Conservation (phyloP, 2,888 invertebrate species). For the Zonitis immaculata region DNA sequence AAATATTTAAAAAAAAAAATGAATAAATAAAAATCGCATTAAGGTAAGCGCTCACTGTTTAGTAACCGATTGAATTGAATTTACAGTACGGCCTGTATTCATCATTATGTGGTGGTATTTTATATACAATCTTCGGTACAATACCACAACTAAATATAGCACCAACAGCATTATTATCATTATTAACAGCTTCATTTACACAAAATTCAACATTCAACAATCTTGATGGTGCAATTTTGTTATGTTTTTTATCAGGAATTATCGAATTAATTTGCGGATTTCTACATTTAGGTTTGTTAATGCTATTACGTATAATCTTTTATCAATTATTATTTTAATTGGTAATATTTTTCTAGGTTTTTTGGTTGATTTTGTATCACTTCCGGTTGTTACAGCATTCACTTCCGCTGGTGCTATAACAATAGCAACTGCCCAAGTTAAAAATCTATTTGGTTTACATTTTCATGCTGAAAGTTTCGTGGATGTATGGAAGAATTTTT, state of each 20-base stretch:
- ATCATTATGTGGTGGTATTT: slow-evolving; percentile 70
- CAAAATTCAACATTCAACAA: slow-evolving; percentile 47
- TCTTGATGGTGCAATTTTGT: slow-evolving; percentile 58
- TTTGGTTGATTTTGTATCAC: slow-evolving; percentile 65
- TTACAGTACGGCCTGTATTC: slow-evolving; percentile 80
- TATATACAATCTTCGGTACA: slow-evolving; percentile 74
- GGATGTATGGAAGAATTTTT: slow-evolving; percentile 55
- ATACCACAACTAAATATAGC: slow-evolving; percentile 62
- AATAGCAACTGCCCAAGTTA: slow-evolving; percentile 67
- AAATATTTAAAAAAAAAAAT: too few species aligned
- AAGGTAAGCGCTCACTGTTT: not conserved
- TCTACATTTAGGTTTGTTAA: slow-evolving; percentile 58
- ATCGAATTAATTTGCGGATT: slow-evolving; percentile 60
- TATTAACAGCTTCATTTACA: slow-evolving; percentile 65
- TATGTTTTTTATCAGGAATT: slow-evolving; percentile 63
- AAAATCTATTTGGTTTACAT: slow-evolving; percentile 57
- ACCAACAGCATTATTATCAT: slow-evolving; percentile 73
- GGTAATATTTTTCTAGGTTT: slow-evolving; percentile 55
- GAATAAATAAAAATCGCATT: too few species aligned
- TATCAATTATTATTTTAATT: too few species aligned
- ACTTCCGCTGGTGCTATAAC: slow-evolving; percentile 70
- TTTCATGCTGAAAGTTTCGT: slow-evolving; percentile 59
- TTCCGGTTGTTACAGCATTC: slow-evolving; percentile 67
- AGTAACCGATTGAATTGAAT: slow-evolving; percentile 23
- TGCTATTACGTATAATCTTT: too few species aligned